Percentiles rank a stretch among this genome's conserved stretches.
These are phyloP conservation scores for Beroe forskalii DNA, from an alignment of 37 sponge, comb jelly and placozoan genomes.

Conservation along the genomic window DNA sequence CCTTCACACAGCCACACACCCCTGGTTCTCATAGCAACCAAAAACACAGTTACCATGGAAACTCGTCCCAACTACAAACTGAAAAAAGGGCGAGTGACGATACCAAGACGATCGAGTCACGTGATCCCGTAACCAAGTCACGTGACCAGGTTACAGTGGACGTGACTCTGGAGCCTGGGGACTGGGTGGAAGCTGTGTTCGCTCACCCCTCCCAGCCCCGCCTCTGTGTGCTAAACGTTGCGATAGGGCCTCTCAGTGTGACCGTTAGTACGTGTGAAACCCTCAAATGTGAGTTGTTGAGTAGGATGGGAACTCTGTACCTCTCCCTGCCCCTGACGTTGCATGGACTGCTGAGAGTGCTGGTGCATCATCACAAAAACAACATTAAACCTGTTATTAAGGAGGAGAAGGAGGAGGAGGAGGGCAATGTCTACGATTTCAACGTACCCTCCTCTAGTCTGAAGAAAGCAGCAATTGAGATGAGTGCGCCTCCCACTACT, in stretches of 20 bases:
- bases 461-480: background rate
- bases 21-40: background rate
- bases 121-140: background rate
- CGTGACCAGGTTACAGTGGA: background rate
- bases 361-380: conserved; percentile 33
- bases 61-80: background rate
- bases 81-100: background rate
- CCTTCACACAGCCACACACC: background rate
- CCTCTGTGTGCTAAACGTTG: conserved; percentile 30
- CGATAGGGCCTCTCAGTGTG: background rate
- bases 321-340: conserved; percentile 45
- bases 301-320: background rate
- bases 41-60: background rate
- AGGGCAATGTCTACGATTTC: background rate
- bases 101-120: background rate
- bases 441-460: background rate
- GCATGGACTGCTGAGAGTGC: background rate
- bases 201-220: background rate
- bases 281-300: background rate
- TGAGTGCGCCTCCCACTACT: background rate
- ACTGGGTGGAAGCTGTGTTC: conserved; percentile 7
- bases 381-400: conserved; percentile 24
- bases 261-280: background rate
- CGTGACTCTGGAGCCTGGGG: background rate
- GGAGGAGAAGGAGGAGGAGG: background rate